Conservation (phyloP, 2,797 vertebrate genomes). For the Limosa lapponica region DNA sequence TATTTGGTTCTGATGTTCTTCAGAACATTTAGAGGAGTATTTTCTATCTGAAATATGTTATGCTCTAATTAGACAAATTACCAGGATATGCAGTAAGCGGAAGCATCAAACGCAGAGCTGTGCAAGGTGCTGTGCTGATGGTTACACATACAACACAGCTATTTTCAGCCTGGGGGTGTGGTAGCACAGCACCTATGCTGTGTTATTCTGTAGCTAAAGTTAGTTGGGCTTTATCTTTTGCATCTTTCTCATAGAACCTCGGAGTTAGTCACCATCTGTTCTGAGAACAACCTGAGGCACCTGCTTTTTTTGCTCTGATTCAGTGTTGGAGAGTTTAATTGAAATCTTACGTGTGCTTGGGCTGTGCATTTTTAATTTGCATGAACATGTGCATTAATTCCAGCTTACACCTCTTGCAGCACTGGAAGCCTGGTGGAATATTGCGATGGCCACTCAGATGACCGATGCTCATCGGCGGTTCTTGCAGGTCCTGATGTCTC, state of each 20-base stretch:
- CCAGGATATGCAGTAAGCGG: neutral
- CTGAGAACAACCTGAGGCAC: neutral
- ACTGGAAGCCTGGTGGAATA: neutral
- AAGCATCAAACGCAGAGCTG: fast-evolving
- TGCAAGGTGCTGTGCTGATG: fast-evolving
- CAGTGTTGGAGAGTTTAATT: neutral
- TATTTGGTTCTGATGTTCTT: neutral
- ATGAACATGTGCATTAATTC: neutral
- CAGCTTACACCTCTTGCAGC: neutral
- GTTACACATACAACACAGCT: fast-evolving
- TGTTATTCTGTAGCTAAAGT: neutral
- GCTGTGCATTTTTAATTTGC: neutral
- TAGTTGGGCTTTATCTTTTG: neutral
- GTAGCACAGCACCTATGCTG: fast-evolving
- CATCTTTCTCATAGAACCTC: neutral
- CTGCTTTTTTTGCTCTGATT: neutral
- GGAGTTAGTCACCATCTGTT: neutral
- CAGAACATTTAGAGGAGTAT: too few relatives aligned
- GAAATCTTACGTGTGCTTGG: neutral
- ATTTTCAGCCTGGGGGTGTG: fast-evolving
- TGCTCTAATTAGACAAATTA: fast-evolving
- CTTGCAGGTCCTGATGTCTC: slow-evolving; percentile 88
- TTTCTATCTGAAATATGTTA: neutral
- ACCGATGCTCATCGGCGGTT: slow-evolving; percentile 88
- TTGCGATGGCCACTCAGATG: slow-evolving; percentile 77